Evolutionary conservation across 2,888 invertebrate genomes (phyloP).

Genomic region (Cephus spinipes): DNA sequence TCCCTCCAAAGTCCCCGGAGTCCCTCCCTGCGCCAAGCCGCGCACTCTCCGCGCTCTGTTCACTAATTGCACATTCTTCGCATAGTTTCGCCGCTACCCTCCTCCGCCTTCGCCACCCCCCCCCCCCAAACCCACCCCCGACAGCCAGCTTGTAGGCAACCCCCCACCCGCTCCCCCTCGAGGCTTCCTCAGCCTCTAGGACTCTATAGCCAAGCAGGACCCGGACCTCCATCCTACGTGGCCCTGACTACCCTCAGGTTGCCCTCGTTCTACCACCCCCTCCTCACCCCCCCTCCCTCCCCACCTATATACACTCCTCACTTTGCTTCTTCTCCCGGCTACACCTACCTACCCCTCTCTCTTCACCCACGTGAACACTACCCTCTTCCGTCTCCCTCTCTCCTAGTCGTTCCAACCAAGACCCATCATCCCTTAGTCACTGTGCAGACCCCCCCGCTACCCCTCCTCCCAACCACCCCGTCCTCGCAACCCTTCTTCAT

Average conservation of each 20-base stretch:
- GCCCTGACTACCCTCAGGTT: conserved; percentile 26
- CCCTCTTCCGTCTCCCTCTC: conserved; percentile 27
- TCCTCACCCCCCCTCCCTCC: too few species aligned
- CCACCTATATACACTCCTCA: conserved; percentile 21
- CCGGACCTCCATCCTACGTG: conserved; percentile 31
- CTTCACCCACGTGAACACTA: background rate
- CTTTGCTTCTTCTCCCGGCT: conserved; percentile 37
- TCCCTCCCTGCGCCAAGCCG: conserved; percentile 68
- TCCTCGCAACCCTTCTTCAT: conserved; percentile 8
- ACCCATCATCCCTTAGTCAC: conserved; percentile 20
- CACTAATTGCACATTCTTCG: conserved; percentile 98
- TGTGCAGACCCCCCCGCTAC: conserved; percentile 7
- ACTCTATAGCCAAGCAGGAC: background rate
- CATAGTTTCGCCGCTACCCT: conserved; percentile 88
- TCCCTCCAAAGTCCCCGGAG: conserved; percentile 70
- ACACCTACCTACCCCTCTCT: conserved; percentile 16
- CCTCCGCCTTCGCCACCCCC: conserved; percentile 68
- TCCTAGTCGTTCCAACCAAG: conserved; percentile 20
- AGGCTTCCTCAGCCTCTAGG: background rate
- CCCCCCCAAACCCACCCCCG: conserved; percentile 32
- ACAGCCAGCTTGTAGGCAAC: conserved; percentile 42
- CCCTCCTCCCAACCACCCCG: background rate
- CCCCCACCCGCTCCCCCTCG: conserved; percentile 36
- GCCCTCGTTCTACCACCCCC: background rate
- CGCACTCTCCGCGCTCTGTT: conserved; percentile 76